Base-by-base conservation (phyloP, 1,140 invertebrate species). In the Pantala flavescens region DNA sequence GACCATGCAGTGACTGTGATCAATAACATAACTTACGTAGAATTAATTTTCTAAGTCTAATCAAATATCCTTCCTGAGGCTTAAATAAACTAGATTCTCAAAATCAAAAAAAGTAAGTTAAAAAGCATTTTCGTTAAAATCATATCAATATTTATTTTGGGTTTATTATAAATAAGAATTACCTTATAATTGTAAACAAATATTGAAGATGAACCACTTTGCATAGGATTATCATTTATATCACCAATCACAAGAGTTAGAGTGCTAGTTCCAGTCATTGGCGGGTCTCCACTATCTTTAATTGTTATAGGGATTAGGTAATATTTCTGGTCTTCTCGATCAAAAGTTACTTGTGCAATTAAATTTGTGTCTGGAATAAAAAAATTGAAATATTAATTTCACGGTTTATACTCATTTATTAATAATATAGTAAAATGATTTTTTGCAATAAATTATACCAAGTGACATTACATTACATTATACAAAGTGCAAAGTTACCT, bases 171-270 rank as follows among this genome's bases (percentile, higher is more conserved):
- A 36, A 36, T 28, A 43, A 3, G 5, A 73, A 74, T 76, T 84
- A 88, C 90, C 83, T 90, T 91, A 80, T 94, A 97, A 81, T 95
- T 96, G 81, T 97, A 97, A 0, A 98, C 92, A 80, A 94, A 92
- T 79, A 98, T 96, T 73, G 89, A 87, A 79, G 95, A 96, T 7
- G 88, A 86, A 0, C 95, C 95, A 71, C 89, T 85, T 0, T 84
- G 83, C 90, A 96, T 97, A 0, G 85, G 81, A 82, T 96, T 96
- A 79, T 98, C 95, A 80, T 98, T 97, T 70, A 87, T 85, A 82
- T 97, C 95, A 0, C 93, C 95, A 76, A 98, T 96, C 14, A 95
- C 90, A 0, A 98, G 89, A 49, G 88, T 90, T 0, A 96, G 83
- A 2, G 88, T 91, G 70, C 92, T 94, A 0, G 90, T 90, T 0